phyloP scores from a whole-genome alignment of 2,797 vertebrate genomes.

The Taenioides sp. region DNA sequence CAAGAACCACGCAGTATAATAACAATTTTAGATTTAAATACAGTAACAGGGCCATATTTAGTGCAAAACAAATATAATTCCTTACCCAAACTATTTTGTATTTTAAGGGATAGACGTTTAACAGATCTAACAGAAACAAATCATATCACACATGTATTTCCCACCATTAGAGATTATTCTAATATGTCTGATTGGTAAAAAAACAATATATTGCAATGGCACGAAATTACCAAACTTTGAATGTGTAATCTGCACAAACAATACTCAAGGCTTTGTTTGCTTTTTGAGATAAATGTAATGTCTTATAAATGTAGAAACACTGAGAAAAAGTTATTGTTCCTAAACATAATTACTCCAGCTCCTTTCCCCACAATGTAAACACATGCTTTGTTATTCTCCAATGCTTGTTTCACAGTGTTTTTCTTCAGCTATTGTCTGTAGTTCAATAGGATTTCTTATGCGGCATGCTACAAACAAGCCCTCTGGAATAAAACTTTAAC shows the following conservation, averaged over 20 bases:
- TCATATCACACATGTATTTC: background rate
- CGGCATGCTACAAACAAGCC: background rate
- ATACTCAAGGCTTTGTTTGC: background rate
- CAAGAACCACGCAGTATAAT: no score
- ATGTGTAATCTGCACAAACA: background rate
- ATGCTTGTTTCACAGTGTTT: background rate
- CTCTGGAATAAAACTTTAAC: conserved; percentile 1
- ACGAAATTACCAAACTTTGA: background rate
- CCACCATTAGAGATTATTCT: background rate
- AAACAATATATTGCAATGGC: background rate
- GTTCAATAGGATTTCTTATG: conserved; percentile 10
- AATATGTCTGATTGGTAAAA: background rate
- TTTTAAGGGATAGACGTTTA: no score
- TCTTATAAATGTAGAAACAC: background rate
- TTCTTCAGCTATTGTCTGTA: conserved; percentile 2
- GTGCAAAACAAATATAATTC: no score
- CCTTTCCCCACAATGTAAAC: background rate
- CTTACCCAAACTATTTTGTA: no score
- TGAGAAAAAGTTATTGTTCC: background rate
- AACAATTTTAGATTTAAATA: no score
- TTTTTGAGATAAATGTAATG: background rate
- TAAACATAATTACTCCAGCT: conserved; percentile 1
- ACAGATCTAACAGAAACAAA: no score
- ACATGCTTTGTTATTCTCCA: background rate
- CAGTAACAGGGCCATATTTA: no score